Conservation (phyloP, 2,888 invertebrate species). For the Augochlorella aurata region DNA sequence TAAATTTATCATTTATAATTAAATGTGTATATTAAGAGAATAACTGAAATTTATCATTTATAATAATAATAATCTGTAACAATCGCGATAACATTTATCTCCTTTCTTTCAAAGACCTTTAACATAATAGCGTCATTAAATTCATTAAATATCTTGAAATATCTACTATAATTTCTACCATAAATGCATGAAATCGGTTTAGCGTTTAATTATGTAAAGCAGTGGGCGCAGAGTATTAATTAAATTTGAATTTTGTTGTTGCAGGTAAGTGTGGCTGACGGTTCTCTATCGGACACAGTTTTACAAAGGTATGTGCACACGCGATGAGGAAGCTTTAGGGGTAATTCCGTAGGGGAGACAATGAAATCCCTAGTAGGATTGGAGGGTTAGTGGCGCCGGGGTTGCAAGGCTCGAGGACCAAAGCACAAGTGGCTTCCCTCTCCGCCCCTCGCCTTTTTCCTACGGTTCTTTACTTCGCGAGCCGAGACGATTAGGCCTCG, state of each 20-base stretch:
- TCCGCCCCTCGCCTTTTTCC: conserved; percentile 44
- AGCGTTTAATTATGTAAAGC: no score
- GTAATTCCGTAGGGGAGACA: conserved; percentile 64
- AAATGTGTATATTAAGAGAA: no score
- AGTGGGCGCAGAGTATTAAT: no score
- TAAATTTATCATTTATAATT: no score
- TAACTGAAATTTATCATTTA: no score
- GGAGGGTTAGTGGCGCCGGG: conserved; percentile 64
- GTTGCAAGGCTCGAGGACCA: conserved; percentile 53
- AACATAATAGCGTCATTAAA: no score
- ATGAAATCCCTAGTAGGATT: conserved; percentile 68
- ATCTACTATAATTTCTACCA: no score
- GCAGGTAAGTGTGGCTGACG: conserved; percentile 63
- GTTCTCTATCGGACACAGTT: conserved; percentile 28
- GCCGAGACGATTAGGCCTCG: conserved; percentile 64
- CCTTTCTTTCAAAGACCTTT: no score
- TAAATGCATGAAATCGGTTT: no score
- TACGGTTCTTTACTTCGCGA: conserved; percentile 58
- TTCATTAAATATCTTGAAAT: no score
- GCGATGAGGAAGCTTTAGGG: conserved; percentile 57
- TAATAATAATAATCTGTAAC: no score
- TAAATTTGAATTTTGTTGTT: conserved; percentile 54
- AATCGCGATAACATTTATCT: no score
- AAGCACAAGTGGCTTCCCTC: conserved; percentile 58
- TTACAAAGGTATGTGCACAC: conserved; percentile 41